These are phyloP conservation scores for Xylophagus ater DNA, from an alignment of 2,888 invertebrate species.

Conservation along the genomic window DNA sequence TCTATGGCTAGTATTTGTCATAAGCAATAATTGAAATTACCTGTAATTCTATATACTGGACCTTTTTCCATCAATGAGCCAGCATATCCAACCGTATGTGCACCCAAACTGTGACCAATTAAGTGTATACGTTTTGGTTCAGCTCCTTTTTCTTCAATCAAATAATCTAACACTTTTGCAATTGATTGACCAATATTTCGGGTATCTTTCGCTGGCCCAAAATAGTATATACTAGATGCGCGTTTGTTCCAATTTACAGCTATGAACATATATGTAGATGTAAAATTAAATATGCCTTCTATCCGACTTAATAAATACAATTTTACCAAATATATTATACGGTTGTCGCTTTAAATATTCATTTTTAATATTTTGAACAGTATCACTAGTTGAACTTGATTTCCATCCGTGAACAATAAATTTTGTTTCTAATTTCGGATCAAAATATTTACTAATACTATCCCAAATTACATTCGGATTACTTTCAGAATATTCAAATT, in stretches of 20 bases:
- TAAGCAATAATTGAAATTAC: conserved; percentile 26
- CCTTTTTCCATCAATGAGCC: conserved; percentile 40
- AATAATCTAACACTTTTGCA: conserved; percentile 14
- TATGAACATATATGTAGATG: conserved; percentile 8
- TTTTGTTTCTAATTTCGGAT: background rate
- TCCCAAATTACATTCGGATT: conserved; percentile 5
- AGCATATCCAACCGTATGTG: conserved; percentile 49
- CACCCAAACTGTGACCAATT: too few relatives aligned
- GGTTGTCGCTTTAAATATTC: conserved; percentile 13
- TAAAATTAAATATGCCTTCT: background rate
- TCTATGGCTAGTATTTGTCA: too few relatives aligned
- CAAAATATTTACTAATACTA: background rate
- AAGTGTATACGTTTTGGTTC: conserved; percentile 28
- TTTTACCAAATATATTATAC: background rate
- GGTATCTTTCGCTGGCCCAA: conserved; percentile 33
- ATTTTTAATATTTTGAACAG: conserved; percentile 15
- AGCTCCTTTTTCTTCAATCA: conserved; percentile 10
- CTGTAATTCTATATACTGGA: conserved; percentile 48
- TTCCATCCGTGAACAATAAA: background rate
- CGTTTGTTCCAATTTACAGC: conserved; percentile 37
- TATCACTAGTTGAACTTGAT: conserved; percentile 7
- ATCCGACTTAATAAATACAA: background rate
- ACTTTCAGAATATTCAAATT: conserved; percentile 17
- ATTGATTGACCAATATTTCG: conserved; percentile 34
- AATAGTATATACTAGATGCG: conserved; percentile 35